Conservation (phyloP, 2,113 vertebrate species). For the Gambusia affinis region DNA sequence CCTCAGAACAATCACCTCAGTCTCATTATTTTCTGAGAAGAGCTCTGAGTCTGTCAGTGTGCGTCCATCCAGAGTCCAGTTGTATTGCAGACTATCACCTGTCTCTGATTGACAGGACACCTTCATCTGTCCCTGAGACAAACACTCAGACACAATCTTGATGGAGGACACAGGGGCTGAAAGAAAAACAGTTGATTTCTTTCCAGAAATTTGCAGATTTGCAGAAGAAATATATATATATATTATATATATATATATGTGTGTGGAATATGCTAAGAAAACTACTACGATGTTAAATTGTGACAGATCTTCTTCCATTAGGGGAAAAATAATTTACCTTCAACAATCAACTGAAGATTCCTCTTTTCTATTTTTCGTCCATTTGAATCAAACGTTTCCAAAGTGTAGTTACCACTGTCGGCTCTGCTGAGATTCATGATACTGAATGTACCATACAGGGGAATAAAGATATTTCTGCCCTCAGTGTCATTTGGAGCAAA, state of each 20-base stretch:
- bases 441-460: slow-evolving; percentile 20
- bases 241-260: too few species aligned
- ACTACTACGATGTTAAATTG: background rate
- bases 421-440: slow-evolving; percentile 17
- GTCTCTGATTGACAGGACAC: slow-evolving; percentile 20
- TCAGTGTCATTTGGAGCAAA: accelerated
- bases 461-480: slow-evolving; percentile 19
- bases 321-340: background rate
- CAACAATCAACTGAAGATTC: background rate
- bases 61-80: slow-evolving; percentile 57
- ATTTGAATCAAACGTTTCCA: accelerated
- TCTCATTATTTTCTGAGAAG: slow-evolving; percentile 1
- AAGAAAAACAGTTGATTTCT: background rate
- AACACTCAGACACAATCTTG: background rate
- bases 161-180: background rate
- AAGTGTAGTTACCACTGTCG: slow-evolving; percentile 36
- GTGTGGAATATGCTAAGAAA: background rate
- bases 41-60: slow-evolving; percentile 36
- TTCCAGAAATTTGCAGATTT: background rate
- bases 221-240: background rate
- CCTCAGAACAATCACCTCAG: background rate
- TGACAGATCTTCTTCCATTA: background rate
- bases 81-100: slow-evolving; percentile 58
- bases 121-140: background rate
- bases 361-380: background rate